phyloP scores from a whole-genome alignment of 2,888 invertebrate genomes.

The Exocentrus adspersus region DNA sequence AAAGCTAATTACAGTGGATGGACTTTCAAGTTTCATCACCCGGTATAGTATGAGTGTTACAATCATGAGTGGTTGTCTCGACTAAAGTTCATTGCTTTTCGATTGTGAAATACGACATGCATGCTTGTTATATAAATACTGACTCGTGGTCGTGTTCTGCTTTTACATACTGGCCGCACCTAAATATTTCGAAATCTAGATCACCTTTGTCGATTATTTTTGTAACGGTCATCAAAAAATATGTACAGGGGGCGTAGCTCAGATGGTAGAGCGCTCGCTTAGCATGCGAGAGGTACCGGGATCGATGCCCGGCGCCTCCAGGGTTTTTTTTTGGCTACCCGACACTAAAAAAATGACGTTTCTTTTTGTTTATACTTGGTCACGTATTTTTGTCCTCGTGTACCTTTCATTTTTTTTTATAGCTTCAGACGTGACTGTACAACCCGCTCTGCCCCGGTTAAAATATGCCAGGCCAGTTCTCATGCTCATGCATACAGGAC shows the following conservation, averaged over 20 bases:
- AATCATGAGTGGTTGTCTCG: too few species aligned
- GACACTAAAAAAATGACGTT: background rate
- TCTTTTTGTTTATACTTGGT: too few species aligned
- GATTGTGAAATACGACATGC: too few species aligned
- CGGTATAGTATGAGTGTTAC: too few species aligned
- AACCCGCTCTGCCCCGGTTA: background rate
- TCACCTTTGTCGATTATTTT: background rate
- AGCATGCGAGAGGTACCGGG: conserved; percentile 69
- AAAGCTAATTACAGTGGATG: too few species aligned
- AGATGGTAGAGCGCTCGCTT: conserved; percentile 61
- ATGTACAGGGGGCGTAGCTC: conserved; percentile 57
- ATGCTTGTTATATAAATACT: too few species aligned
- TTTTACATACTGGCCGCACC: background rate
- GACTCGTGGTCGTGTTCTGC: too few species aligned
- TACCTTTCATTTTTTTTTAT: background rate
- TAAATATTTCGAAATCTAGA: background rate
- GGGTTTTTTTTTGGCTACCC: background rate
- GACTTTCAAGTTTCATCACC: too few species aligned
- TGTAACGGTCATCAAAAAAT: background rate
- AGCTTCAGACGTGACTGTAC: background rate
- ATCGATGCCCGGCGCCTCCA: conserved; percentile 66
- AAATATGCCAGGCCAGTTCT: background rate
- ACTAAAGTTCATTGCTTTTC: too few species aligned
- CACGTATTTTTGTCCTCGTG: background rate
- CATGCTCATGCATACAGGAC: conserved; percentile 1